Evolutionary conservation across 2,888 invertebrate genomes (phyloP), one percentile per base, ranked within the genome.

Genomic region (Horisme vitalbata): DNA sequence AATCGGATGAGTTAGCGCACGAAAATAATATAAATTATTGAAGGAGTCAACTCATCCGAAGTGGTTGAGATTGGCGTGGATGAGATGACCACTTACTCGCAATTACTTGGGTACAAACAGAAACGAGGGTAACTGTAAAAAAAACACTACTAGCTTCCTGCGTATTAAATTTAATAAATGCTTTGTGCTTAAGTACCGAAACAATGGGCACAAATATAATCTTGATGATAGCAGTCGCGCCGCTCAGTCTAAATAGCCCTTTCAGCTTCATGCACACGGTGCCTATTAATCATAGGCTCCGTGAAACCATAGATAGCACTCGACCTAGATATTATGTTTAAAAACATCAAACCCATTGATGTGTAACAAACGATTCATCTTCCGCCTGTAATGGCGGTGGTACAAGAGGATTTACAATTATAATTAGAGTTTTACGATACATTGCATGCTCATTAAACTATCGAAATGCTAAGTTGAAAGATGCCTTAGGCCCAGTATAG

Each of bases 241-340:
- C 46, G 34, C 6, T 12, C 5, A n/a, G 0, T 27, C 3, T 31
- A 47, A 41, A 41, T 6, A 12, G 7, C 4, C 59, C 46, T 58
- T 57, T 57, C 43, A 55, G 43, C 59, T 56, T 52, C 55, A 57
- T 62, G 61, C 63, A 64, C 61, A 59, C 59, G 55, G 56, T 60
- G 56, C 49, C 57, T 55, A 71, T 65, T 64, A 62, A 66, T 65
- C 65, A 68, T 32, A 33, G 30, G 52, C 63, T 57, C 58, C 64
- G 61, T 65, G 63, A 65, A 57, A 57, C 55, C 53, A 65, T 64
- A 57, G 55, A 53, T 51, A 55, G 47, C 51, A 68, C 68, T 78
- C 70, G 77, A 78, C 77, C 77, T 64, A 75, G 41, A 63, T 74
- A 20, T 28, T 24, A 46, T 57, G 61, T 62, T 70, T 63, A 69